Conservation (phyloP, 1,140 invertebrate species). For the Aphaenogaster rudis region DNA sequence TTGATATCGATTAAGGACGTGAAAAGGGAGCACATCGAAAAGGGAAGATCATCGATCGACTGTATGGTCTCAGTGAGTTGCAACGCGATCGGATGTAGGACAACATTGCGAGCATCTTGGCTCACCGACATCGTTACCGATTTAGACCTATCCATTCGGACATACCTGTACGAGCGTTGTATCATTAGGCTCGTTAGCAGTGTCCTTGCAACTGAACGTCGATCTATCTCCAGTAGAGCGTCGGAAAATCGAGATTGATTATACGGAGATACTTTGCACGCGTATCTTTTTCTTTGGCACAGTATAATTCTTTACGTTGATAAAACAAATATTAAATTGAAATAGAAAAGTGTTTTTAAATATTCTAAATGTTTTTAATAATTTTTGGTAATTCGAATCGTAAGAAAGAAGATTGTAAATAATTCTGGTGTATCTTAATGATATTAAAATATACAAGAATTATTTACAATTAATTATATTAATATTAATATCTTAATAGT, state of each 20-base stretch:
- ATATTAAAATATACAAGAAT: too few species aligned
- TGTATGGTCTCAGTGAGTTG: slow-evolving; percentile 49
- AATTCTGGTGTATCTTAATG: not conserved
- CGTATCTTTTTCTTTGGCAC: slow-evolving; percentile 1
- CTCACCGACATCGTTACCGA: slow-evolving; percentile 79
- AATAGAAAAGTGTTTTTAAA: not conserved
- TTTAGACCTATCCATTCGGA: slow-evolving; percentile 81
- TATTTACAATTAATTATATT: too few species aligned
- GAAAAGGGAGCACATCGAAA: slow-evolving; percentile 59
- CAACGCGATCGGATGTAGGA: slow-evolving; percentile 71
- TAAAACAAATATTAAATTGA: not conserved
- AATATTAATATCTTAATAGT: not conserved
- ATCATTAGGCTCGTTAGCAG: slow-evolving; percentile 77
- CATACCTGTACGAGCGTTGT: slow-evolving; percentile 70
- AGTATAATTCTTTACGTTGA: not conserved
- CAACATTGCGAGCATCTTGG: slow-evolving; percentile 76
- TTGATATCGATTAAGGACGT: slow-evolving; percentile 49
- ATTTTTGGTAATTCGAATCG: not conserved
- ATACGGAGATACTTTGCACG: not conserved
- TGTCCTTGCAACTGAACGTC: slow-evolving; percentile 59
- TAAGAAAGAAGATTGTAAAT: not conserved
- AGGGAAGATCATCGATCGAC: slow-evolving; percentile 72
- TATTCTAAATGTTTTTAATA: not conserved
- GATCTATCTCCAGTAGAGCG: slow-evolving; percentile 33
- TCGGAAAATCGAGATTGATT: slow-evolving; percentile 19